Base-by-base conservation (phyloP, 37 sponge, comb jelly and placozoan species). In the Mnemiopsis leidyi region DNA sequence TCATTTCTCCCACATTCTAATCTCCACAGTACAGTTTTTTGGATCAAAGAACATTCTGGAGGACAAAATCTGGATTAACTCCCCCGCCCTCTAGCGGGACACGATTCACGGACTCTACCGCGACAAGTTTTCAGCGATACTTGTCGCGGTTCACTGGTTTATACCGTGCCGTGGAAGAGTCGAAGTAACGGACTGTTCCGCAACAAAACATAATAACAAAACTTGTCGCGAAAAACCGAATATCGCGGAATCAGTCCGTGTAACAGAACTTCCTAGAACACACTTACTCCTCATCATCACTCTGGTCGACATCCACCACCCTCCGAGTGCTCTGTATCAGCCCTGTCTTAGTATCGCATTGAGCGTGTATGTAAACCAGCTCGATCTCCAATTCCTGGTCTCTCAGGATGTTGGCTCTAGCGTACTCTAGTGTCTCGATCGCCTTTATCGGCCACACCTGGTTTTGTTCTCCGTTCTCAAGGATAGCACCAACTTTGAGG, bases 331-430 rank as follows among this genome's bases (percentile, higher is more conserved):
- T 34, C 20, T 32, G 26, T 32, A 77, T 77, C 32, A 77, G 79
- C 32, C 79, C 79, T 18, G 32, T 31, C 79, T 77, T 77, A 32
- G 79, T 77, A 18, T 77, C 33, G 18, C 79, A 77, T 36, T 26
- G 20, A 3, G 79, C 32, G 20, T 77, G 32, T 34, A 77, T 77
- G 36, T 32, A 77, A 1, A 20, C 36, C 1, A 77, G 36, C 20
- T 26, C 26, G 20, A 77, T 31, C 79, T 77, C 36, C 16, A 77
- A 34, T 0, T 32, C 79, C 34, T 31, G 79, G 79, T 77, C 79
- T 1, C 20, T 32, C 36, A 34, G 7, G 18, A 77, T 77, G 79
- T 77, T 77, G 18, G 1, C 32, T 32, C 79, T 31, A 20, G 79
- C 79, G 20, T 31, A 77, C 79, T 77, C 79, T 20, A 77, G 36